Percentiles rank a stretch among this genome's conserved stretches.
Conservation (phyloP, 2,888 invertebrate genomes). For the Gymnocheta viridis region DNA sequence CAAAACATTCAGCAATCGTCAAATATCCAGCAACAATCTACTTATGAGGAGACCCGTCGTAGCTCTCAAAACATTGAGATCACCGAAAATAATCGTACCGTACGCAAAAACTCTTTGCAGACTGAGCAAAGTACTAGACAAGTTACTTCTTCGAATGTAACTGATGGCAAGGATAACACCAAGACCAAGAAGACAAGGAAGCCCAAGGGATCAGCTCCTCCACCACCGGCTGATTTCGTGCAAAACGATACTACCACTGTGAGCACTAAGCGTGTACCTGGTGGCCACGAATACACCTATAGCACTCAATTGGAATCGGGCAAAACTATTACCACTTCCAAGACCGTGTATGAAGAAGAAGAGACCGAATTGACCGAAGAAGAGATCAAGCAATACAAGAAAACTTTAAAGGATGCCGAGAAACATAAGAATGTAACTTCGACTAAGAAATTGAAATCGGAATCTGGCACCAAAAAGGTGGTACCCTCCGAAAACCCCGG, state of each 20-base stretch:
- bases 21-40: constrained; percentile 76
- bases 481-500: constrained; percentile 81
- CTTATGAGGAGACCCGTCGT: constrained; percentile 79
- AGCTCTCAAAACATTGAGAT: constrained; percentile 79
- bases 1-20: constrained; percentile 70
- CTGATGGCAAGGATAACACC: constrained; percentile 70
- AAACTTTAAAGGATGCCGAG: constrained; percentile 81
- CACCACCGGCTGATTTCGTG: constrained; percentile 79
- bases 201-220: constrained; percentile 77
- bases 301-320: constrained; percentile 80
- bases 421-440: constrained; percentile 81
- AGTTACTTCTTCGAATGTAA: constrained; percentile 72
- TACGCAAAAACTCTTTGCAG: constrained; percentile 79
- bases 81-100: constrained; percentile 79
- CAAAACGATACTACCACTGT: constrained; percentile 79
- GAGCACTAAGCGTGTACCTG: constrained; percentile 79
- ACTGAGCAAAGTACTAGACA: constrained; percentile 77
- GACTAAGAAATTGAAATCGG: constrained; percentile 80
- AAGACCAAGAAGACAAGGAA: constrained; percentile 77
- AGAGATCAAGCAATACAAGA: constrained; percentile 80
- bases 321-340: constrained; percentile 80
- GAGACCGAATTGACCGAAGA: constrained; percentile 80
- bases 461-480: constrained; percentile 81
- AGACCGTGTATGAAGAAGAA: constrained; percentile 81
- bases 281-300: constrained; percentile 80